Base-by-base conservation (phyloP, 2,113 vertebrate species). In the Equus przewalskii region DNA sequence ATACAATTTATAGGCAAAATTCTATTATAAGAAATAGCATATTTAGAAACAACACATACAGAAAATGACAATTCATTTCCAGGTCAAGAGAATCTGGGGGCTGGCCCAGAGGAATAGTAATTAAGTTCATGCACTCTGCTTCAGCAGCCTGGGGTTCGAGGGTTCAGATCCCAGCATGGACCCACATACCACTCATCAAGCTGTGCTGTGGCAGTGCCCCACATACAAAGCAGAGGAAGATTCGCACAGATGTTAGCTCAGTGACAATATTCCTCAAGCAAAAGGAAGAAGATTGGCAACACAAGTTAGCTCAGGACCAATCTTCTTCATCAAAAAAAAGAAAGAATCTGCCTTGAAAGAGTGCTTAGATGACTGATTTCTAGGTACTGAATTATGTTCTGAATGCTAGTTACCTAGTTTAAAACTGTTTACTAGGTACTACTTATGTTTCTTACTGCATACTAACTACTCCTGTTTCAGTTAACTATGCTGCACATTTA, bases 61-160 rank as follows among this genome's bases (percentile, higher is more conserved):
- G 86, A 89, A 94, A 92, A 75, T 84, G 33, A 14, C 33, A 21
- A 19, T 78, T 94, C 75, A 92, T 84, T 89, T 83, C n/a, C 72
- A 56, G 11, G 58, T 46, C 26, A 41, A 51, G 21, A 80, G 13
- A 92, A 60, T 79, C 19, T 46, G 49, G 36, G 36, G 36, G 36
- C 36, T 41, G 36, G 36, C 36, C 36, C 36, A 41, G 36, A 41
- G 36, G 36, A 41, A 41, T 41, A 41, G 36, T 41, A 41, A 41
- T 41, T 41, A 41, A 41, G 36, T 41, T 41, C 36, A 41, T 41
- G 36, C 36, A 41, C 36, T 41, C 36, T 41, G 36, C 36, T 41
- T 41, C 36, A 41, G 36, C 36, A 41, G 36, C 36, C 36, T 41
- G 36, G 36, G 36, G 36, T 41, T 41, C 36, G 36, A 41, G 36